Evolutionary conservation across 2,113 vertebrate genomes (phyloP).

Genomic region (Peromyscus polionotus): DNA sequence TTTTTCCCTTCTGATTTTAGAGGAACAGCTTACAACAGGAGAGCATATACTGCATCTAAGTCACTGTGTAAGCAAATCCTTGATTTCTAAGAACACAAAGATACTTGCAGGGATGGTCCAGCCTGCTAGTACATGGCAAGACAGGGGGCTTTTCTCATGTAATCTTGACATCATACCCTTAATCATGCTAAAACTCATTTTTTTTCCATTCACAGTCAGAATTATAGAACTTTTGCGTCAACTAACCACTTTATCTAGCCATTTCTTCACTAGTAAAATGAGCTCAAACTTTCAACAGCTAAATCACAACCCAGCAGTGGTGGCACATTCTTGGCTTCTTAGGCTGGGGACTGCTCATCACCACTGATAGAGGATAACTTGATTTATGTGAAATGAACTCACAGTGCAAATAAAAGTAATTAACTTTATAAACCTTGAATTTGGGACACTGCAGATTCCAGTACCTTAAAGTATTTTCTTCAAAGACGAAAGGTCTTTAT

Average conservation of each 20-base stretch:
- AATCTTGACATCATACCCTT: background rate
- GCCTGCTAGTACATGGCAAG: background rate
- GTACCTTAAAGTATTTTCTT: conserved; percentile 24
- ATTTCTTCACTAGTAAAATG: background rate
- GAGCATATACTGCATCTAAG: background rate
- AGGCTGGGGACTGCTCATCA: background rate
- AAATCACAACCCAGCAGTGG: background rate
- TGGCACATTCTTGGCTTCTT: background rate
- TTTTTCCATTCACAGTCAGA: background rate
- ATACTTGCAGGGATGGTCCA: background rate
- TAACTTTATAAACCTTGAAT: background rate
- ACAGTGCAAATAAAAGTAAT: conserved; percentile 22
- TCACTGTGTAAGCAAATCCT: background rate
- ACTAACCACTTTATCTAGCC: background rate
- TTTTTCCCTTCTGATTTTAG: background rate
- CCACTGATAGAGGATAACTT: background rate
- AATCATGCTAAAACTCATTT: background rate
- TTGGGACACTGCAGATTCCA: conserved; percentile 35
- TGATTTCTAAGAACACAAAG: conserved; percentile 34
- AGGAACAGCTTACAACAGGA: background rate
- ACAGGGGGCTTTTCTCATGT: background rate
- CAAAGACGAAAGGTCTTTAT: conserved; percentile 26
- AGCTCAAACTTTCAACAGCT: background rate
- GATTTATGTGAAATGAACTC: conserved; percentile 19
- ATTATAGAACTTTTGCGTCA: background rate